phyloP scores from a whole-genome alignment of 1,140 invertebrate genomes.

The Luehdorfia chinensis region DNA sequence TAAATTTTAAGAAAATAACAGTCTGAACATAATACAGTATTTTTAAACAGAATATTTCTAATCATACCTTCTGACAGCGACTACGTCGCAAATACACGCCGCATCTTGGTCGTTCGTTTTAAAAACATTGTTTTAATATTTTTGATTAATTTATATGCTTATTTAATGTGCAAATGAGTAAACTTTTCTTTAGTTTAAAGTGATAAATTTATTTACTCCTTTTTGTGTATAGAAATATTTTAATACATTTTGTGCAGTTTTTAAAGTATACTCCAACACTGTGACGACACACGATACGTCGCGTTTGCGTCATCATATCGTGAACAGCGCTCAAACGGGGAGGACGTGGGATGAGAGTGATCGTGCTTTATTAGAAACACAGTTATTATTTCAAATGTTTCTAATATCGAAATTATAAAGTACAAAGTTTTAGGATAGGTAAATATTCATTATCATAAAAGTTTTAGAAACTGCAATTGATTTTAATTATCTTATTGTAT shows the following conservation, averaged over 20 bases:
- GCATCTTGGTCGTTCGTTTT: background rate
- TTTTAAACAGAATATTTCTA: too few species aligned
- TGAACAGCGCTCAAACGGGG: constrained; percentile 63
- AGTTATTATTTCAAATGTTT: constrained; percentile 73
- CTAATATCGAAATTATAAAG: constrained; percentile 72
- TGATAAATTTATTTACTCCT: background rate
- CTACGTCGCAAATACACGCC: constrained; percentile 9
- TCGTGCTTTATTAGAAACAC: constrained; percentile 61
- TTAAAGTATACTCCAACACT: constrained; percentile 29
- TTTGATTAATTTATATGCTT: background rate
- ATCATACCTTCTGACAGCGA: constrained; percentile 3
- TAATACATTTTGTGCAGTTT: constrained; percentile 38
- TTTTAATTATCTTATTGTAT: constrained; percentile 19
- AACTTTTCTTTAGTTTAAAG: background rate
- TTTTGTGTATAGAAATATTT: constrained; percentile 17
- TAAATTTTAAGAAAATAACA: too few species aligned
- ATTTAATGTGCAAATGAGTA: background rate
- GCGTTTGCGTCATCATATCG: constrained; percentile 70
- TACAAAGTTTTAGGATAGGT: constrained; percentile 75
- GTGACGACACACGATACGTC: constrained; percentile 62
- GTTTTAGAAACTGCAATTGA: background rate
- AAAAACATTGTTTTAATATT: background rate
- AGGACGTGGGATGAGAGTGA: constrained; percentile 61
- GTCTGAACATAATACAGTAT: too few species aligned
- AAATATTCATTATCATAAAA: constrained; percentile 17